Evolutionary conservation across 2,113 vertebrate genomes (phyloP).

Genomic region (Anolis sagrei): DNA sequence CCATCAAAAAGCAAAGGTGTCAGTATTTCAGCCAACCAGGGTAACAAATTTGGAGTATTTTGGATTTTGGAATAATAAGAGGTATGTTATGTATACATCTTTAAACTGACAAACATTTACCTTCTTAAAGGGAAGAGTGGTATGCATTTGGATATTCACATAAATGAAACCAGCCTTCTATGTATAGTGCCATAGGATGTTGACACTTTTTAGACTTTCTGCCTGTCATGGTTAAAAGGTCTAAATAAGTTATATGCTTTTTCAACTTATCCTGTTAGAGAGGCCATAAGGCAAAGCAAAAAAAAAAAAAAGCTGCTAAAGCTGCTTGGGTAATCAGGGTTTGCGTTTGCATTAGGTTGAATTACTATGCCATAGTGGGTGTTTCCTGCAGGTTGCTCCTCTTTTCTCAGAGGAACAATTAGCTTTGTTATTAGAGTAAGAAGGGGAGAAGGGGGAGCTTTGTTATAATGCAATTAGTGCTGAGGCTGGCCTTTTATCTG

Average conservation of each 20-base stretch:
- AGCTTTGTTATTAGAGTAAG: background rate
- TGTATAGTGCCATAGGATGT: no score
- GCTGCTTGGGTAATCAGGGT: slow-evolving; percentile 11
- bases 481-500: background rate
- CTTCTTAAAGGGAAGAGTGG: no score
- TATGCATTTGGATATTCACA: no score
- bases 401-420: background rate
- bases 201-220: background rate
- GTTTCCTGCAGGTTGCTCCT: background rate
- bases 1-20: no score
- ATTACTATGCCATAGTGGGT: background rate
- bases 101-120: no score
- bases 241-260: slow-evolving; percentile 6
- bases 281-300: background rate
- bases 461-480: background rate
- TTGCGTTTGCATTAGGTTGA: background rate
- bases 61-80: no score
- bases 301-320: slow-evolving; percentile 4
- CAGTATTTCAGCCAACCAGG: no score
- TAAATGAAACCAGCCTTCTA: no score
- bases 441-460: background rate
- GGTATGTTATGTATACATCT: no score
- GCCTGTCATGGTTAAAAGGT: background rate
- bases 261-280: background rate
- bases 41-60: no score